Evolutionary conservation across 2,113 vertebrate genomes (phyloP).

Genomic region (Lophotis ruficrista): DNA sequence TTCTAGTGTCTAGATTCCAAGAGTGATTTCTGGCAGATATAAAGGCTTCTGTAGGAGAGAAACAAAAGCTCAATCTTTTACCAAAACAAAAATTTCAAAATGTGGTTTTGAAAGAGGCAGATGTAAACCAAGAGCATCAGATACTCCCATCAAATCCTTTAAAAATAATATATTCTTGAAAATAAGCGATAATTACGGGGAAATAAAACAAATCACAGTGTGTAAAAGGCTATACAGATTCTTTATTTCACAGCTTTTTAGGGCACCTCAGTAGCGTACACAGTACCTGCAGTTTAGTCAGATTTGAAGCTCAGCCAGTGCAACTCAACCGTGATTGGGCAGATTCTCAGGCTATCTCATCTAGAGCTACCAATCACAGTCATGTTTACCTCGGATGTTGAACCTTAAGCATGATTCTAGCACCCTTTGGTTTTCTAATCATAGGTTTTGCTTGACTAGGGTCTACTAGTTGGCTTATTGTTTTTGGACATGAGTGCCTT

Average conservation of each 20-base stretch:
- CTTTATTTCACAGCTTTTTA: background rate
- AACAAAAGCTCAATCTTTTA: background rate
- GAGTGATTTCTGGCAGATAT: slow-evolving; percentile 2
- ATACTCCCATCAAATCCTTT: background rate
- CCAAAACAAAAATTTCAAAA: background rate
- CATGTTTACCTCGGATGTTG: background rate
- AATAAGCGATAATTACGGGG: background rate
- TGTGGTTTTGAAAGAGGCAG: background rate
- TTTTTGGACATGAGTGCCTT: background rate
- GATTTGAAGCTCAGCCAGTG: background rate
- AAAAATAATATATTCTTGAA: background rate
- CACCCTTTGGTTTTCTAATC: background rate
- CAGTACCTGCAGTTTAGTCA: background rate
- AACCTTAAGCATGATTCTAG: background rate
- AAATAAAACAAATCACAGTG: background rate
- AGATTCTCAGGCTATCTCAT: background rate
- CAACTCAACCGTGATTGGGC: accelerated
- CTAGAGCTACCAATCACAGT: accelerated
- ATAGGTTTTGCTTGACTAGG: background rate
- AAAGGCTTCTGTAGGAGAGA: background rate
- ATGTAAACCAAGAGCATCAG: background rate
- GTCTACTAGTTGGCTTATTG: background rate
- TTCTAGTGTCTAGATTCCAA: background rate
- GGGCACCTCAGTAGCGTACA: no score
- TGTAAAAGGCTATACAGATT: background rate